A percentile compares a stretch with the other conserved stretches of the same genome.
phyloP scores from a whole-genome alignment of 2,888 invertebrate species.

The Fabriciana adippe region DNA sequence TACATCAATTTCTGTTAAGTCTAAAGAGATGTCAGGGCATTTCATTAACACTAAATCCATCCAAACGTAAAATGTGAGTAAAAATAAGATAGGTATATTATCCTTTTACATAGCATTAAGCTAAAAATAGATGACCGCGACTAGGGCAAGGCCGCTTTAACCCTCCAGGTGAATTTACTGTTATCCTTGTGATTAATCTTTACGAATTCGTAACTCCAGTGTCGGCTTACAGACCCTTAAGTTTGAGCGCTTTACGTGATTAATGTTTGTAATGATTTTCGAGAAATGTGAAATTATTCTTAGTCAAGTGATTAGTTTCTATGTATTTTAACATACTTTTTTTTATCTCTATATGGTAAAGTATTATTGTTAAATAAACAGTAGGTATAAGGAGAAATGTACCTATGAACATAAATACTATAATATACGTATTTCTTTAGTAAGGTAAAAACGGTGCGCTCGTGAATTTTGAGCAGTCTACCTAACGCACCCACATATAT shows the following conservation, averaged over 20 bases:
- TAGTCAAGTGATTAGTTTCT: neutral
- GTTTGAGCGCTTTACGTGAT: conserved; percentile 21
- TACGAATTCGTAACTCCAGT: conserved; percentile 54
- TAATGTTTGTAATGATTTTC: conserved; percentile 26
- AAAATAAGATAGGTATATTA: neutral
- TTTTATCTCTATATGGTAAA: neutral
- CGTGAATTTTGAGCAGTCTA: too few relatives aligned
- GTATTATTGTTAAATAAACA: too few relatives aligned
- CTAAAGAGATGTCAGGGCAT: too few relatives aligned
- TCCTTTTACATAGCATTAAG: conserved; percentile 35
- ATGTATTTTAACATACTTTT: neutral
- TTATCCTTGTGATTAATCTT: conserved; percentile 71
- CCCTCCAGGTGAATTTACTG: conserved; percentile 58
- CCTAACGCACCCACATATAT: too few relatives aligned
- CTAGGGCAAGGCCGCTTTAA: conserved; percentile 67
- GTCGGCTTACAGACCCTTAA: conserved; percentile 24
- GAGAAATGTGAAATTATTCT: neutral
- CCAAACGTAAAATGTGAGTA: too few relatives aligned
- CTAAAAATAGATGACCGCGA: conserved; percentile 76
- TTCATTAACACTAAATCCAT: too few relatives aligned
- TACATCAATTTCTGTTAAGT: too few relatives aligned
- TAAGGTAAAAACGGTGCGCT: too few relatives aligned
- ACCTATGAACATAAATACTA: too few relatives aligned
- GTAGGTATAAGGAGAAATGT: too few relatives aligned
- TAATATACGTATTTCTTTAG: too few relatives aligned